phyloP scores from a whole-genome alignment of 1,140 invertebrate species.

The Lithobius niger region DNA sequence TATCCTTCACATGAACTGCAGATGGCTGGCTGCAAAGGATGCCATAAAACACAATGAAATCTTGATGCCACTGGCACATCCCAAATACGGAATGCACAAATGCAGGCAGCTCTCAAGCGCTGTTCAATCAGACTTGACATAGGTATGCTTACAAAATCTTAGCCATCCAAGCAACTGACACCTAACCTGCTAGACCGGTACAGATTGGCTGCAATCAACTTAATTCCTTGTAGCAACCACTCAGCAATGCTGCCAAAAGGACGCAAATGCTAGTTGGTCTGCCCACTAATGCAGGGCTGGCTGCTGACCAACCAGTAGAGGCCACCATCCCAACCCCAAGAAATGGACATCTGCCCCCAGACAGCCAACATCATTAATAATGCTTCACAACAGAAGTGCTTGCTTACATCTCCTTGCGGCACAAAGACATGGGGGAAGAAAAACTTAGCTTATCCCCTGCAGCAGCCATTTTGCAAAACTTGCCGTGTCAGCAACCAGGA shows the following conservation, averaged over 20 bases:
- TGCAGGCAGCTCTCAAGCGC: too few relatives aligned
- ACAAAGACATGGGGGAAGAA: not conserved
- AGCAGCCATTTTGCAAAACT: too few relatives aligned
- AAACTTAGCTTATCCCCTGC: not conserved
- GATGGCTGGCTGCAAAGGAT: not conserved
- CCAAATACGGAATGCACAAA: not conserved
- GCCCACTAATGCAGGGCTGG: not conserved
- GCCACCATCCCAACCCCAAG: too few relatives aligned
- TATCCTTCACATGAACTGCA: not conserved
- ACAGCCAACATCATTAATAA: conserved; percentile 1
- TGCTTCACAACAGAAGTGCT: not conserved
- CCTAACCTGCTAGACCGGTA: not conserved
- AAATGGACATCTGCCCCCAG: not conserved
- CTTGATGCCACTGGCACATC: not conserved
- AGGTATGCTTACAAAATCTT: too few relatives aligned
- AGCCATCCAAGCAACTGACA: too few relatives aligned
- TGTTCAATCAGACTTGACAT: too few relatives aligned
- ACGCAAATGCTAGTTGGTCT: not conserved
- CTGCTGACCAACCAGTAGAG: not conserved
- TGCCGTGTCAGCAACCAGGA: too few relatives aligned
- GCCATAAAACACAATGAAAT: not conserved
- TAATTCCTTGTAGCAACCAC: not conserved
- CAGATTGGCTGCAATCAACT: conserved; percentile 3
- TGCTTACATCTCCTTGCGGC: not conserved
- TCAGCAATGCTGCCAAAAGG: not conserved